Conservation (phyloP, 2,888 invertebrate species). For the Mylabris sibirica region DNA sequence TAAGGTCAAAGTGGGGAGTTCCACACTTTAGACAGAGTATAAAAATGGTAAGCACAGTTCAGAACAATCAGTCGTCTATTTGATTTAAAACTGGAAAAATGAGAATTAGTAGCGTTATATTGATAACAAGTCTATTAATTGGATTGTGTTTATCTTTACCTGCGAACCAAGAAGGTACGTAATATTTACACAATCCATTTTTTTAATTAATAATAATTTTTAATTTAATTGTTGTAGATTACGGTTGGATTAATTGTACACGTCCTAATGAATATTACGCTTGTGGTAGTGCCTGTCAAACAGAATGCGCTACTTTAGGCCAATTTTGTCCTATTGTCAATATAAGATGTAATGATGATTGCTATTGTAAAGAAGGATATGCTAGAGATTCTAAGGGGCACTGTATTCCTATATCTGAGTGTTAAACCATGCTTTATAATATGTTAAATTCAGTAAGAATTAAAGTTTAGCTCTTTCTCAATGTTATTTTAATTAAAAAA, state of each 20-base stretch:
- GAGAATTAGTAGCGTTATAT: neutral
- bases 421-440: conserved; percentile 16
- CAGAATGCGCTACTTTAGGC: conserved; percentile 40
- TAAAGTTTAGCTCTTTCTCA: neutral
- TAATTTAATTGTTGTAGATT: neutral
- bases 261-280: conserved; percentile 43
- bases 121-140: neutral
- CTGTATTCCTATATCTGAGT: conserved; percentile 45
- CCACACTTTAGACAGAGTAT: neutral
- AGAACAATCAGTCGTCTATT: neutral
- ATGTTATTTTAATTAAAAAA: no score
- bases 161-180: neutral
- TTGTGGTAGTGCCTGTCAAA: conserved; percentile 51
- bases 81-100: neutral
- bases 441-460: no score
- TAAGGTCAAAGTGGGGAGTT: neutral
- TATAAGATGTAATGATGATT: conserved; percentile 44
- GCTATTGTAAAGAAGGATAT: conserved; percentile 45
- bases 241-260: conserved; percentile 31
- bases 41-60: neutral
- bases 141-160: neutral
- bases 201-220: neutral
- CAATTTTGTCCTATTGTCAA: conserved; percentile 44
- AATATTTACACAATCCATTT: neutral
- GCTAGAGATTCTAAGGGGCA: conserved; percentile 40